Base-by-base conservation (phyloP, 2,797 vertebrate genomes). In the Perodicticus potto region DNA sequence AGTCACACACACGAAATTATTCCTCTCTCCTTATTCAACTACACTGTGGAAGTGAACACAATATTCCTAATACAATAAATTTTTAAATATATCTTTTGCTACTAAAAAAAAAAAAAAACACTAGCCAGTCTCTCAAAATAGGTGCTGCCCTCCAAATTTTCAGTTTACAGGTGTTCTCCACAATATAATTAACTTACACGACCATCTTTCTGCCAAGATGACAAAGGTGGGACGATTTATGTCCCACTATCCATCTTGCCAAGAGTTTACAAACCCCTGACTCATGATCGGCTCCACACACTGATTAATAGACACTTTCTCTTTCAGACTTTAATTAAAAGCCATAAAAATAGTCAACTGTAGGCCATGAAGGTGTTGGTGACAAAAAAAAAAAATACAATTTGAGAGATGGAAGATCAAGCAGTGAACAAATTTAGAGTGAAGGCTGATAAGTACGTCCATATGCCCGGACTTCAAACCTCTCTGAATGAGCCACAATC, bases 251-350 rank as follows among this genome's bases (percentile, higher is more conserved):
- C 95, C 93, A 80, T 99, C 97, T 98, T 98, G 78, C 73, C 43
- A 85, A 97, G 96, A 96, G 91, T 96, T 98, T 97, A 97, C 97
- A 97, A 98, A 97, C 65, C 89, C 96, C 90, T 97, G 97, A 77
- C 97, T 97, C 97, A 97, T 96, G 96, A 98, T 89, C 97, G 91
- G 95, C 74, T 98, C 98, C 97, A 97, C 97, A 96, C 73, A 96
- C 96, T 70, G 97, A 97, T 98, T 98, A 98, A 98, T 98, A 98
- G 98, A 97, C 96, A 97, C 96, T 96, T 98, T 98, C 97, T 97
- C 97, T 92, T 98, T 97, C 97, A 98, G 96, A 98, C 97, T 98
- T 99, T 98, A 99, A 99, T 99, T 98, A 98, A 98, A 98, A 98
- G 96, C 97, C 98, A 98, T 98, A 98, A 98, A 98, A 98, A 96